Evolutionary conservation across 2,888 invertebrate genomes (phyloP).

Genomic region (Poecilobothrus nobilitatus): DNA sequence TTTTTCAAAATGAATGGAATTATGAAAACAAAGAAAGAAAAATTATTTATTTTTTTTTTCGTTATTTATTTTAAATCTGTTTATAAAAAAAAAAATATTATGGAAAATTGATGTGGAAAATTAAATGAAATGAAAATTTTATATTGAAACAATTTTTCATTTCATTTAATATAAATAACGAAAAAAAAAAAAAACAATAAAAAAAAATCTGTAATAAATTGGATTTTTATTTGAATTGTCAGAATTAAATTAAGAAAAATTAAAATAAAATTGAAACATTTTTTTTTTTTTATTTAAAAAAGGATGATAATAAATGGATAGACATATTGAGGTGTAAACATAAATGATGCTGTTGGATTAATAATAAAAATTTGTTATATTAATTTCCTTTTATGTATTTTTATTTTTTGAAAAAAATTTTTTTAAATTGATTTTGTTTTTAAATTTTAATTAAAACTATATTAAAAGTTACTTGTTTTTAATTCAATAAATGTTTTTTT

Average conservation of each 20-base stretch:
- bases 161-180: neutral
- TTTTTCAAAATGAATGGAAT: neutral
- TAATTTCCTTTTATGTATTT: too few relatives aligned
- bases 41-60: too few relatives aligned
- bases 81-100: too few relatives aligned
- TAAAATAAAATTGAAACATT: too few relatives aligned
- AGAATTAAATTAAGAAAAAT: neutral
- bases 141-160: slow-evolving; percentile 4
- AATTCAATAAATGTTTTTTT: too few relatives aligned
- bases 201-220: neutral
- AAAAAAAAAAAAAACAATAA: neutral
- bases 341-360: neutral
- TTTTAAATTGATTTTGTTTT: too few relatives aligned
- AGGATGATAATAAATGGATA: neutral
- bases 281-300: neutral
- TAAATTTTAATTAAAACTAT: too few relatives aligned
- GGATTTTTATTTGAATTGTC: slow-evolving; percentile 5
- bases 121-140: slow-evolving; percentile 6
- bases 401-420: neutral
- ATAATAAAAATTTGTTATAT: neutral
- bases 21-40: neutral
- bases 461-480: too few relatives aligned
- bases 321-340: neutral
- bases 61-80: too few relatives aligned
- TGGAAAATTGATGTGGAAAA: neutral